Evolutionary conservation across 1,140 invertebrate species (phyloP), one percentile per base, ranked within the genome.

Genomic region (Trypoxylus dichotomus): DNA sequence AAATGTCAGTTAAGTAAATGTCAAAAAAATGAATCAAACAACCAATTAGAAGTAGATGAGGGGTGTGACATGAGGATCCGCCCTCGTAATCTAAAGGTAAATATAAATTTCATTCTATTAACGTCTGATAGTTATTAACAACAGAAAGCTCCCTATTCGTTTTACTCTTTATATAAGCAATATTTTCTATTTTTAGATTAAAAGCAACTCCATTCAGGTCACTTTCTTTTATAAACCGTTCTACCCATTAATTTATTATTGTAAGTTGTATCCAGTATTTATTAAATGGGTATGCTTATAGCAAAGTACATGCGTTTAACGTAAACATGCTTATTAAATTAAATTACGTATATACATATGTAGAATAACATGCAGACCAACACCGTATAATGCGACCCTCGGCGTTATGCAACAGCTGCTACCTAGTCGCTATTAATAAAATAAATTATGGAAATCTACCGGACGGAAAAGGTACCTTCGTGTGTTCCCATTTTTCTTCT

Each of bases 381-480:
- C 43, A n/a, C 3, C 43, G 11, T 13, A 47, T 47, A 13, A 47
- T 0, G n/a, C 43, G 43, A 47, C 13, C 6, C 43, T 47, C 13
- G 3, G 11, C 8, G n/a, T 19, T 19, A 47, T 47, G 43, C 43
- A 47, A 47, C 13, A 13, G 3, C n/a, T 3, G 43, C 43, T 3
- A 19, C n/a, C 15, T 19, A 3, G 6, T 8, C 3, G 60, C 19
- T 63, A 63, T 21, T 63, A 63, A 63, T 63, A 63, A 63, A 63
- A 25, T 63, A 19, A 63, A 63, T 63, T 63, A 63, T 63, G 60
- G 60, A 63, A 63, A 63, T 63, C 8, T 63, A 24, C 60, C 60
- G 10, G 25, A 27, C 19, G 60, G 60, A 63, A 63, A 63, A 63
- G 24, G 13, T 19, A 27, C 60, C 60, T 63, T 63, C 60, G 60